Percentiles rank a stretch among this genome's conserved stretches.
phyloP scores from a whole-genome alignment of 2,888 invertebrate genomes.

The Dromius quadrimaculatus region DNA sequence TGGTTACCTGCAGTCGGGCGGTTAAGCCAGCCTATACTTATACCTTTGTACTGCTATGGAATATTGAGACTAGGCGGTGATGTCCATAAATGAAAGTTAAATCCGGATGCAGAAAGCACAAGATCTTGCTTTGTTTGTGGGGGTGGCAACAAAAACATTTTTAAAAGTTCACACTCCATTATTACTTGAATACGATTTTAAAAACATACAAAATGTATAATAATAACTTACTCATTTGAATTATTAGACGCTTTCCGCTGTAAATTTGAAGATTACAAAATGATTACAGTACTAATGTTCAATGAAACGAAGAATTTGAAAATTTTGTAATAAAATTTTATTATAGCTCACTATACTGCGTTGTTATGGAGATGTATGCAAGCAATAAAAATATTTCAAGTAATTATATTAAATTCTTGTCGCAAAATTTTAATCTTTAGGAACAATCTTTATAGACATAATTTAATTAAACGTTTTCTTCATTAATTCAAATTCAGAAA shows the following conservation, averaged over 20 bases:
- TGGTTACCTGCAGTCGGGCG: slow-evolving; percentile 23
- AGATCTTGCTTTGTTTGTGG: background rate
- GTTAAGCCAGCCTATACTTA: background rate
- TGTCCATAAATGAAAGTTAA: slow-evolving; percentile 7
- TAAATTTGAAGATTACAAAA: background rate
- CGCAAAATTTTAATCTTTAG: background rate
- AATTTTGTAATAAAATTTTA: slow-evolving; percentile 14
- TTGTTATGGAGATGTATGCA: background rate
- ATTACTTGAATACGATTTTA: no score
- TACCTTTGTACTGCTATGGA: background rate
- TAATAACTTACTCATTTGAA: no score
- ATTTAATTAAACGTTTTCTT: no score
- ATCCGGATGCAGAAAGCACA: slow-evolving; percentile 21
- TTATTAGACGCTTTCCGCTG: no score
- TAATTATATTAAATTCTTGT: slow-evolving; percentile 8
- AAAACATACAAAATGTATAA: no score
- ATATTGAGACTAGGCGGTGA: background rate
- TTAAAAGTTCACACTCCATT: no score
- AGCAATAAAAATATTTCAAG: slow-evolving; percentile 3
- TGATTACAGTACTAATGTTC: slow-evolving; percentile 3
- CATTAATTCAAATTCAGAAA: no score
- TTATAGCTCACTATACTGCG: no score
- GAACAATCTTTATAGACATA: background rate
- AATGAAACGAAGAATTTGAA: slow-evolving; percentile 1
- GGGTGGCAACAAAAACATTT: background rate